Base-by-base conservation (phyloP, 1,140 invertebrate species). In the Ips typographus region DNA sequence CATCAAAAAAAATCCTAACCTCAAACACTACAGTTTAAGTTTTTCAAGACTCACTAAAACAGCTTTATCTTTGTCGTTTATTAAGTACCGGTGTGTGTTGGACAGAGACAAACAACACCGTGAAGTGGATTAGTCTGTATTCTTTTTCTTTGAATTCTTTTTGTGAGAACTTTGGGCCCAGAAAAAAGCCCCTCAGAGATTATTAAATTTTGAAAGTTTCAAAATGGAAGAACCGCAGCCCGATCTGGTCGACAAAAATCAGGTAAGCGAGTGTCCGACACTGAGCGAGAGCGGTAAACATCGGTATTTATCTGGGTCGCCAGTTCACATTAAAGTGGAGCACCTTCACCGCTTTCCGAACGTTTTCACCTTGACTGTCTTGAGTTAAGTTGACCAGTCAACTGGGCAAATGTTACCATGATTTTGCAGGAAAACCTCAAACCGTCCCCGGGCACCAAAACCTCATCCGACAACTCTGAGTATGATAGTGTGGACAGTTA, bases 401-500 rank as follows among this genome's bases (percentile, higher is more conserved):
- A 39, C 8, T 38, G 4, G 37, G 36, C 6, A 55, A 56, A 63
- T 37, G 55, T 40, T 22, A 71, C 3, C 22, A 76, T 76, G 74
- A 70, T 74, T 71, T 77, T 77, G 47, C 74, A 77, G 76, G 71
- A 74, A 65, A 72, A 70, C 61, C 65, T 67, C 57, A 47, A 67
- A 22, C 47, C 49, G 4, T 8, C 58, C 1, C 65, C 60, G 6
- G 8, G 55, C 22, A n/a, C 40, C 39, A 75, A 75, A 52, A 70
- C 72, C 7, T 71, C 76, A 39, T 71, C 76, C 42, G 74, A 74
- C 8, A 72, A 72, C 36, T 78, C 76, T 36, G 77, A 78, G 43
- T 78, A 79, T 65, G 77, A 78, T 68, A 79, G 76, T 74, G 77
- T 76, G 57, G 78, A 74, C 53, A 77, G 74, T 60, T 76, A 75